Evolutionary conservation across 2,113 vertebrate genomes (phyloP).

Genomic region (Xiphophorus couchianus): DNA sequence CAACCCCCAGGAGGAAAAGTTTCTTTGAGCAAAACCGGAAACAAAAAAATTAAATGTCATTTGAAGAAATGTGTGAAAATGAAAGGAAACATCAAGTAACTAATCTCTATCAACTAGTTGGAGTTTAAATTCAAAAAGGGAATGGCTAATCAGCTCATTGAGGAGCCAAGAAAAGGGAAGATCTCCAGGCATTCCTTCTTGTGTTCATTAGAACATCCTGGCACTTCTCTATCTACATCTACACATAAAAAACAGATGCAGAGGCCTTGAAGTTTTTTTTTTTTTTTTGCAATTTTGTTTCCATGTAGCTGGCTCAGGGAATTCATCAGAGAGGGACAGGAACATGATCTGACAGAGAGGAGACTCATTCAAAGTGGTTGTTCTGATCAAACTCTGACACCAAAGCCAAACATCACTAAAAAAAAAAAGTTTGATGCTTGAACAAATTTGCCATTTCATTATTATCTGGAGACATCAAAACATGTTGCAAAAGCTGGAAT

Average conservation of each 20-base stretch:
- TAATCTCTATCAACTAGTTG: constrained; percentile 32
- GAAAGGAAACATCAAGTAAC: constrained; percentile 31
- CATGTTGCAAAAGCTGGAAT: neutral
- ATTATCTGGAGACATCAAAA: neutral
- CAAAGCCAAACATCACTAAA: neutral
- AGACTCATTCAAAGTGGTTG: constrained; percentile 6
- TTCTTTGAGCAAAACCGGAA: constrained; percentile 20
- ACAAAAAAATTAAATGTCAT: constrained; percentile 28
- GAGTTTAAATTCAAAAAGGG: constrained; percentile 63
- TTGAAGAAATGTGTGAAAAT: constrained; percentile 15
- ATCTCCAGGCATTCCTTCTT: constrained; percentile 53
- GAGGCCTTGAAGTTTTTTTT: constrained; percentile 44
- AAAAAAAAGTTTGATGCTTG: neutral
- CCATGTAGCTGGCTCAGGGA: constrained; percentile 8
- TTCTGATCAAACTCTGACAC: constrained; percentile 7
- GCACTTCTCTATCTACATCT: constrained; percentile 46
- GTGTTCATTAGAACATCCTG: constrained; percentile 70
- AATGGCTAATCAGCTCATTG: constrained; percentile 62
- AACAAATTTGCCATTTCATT: neutral
- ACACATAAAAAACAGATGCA: constrained; percentile 39
- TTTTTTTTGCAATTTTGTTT: constrained; percentile 18
- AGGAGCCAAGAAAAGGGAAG: constrained; percentile 38
- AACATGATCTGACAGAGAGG: constrained; percentile 10
- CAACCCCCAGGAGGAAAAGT: neutral
- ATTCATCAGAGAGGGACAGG: constrained; percentile 27